Conservation (phyloP, 2,888 invertebrate species). For the Nemurella pictetii region DNA sequence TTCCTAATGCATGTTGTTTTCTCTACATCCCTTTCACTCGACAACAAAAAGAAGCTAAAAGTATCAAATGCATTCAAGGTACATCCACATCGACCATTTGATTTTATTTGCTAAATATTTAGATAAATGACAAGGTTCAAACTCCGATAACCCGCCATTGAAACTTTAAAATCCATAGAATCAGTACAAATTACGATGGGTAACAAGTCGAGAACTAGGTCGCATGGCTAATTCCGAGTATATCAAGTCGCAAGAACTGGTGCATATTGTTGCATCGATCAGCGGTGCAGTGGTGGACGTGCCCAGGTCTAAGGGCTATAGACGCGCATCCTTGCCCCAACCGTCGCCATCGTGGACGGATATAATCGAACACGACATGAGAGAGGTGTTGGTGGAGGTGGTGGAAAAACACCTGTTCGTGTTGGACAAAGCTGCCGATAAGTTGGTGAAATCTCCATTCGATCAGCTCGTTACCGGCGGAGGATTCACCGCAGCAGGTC, state of each 20-base stretch:
- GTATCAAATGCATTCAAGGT: not conserved
- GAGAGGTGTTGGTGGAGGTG: not conserved
- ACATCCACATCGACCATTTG: no score
- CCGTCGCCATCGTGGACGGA: conserved; percentile 2
- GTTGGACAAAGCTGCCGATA: not conserved
- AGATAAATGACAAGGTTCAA: no score
- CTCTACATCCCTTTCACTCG: not conserved
- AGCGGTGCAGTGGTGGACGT: not conserved
- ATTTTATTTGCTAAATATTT: no score
- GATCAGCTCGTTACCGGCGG: not conserved
- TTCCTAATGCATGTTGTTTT: not conserved
- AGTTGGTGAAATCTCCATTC: not conserved
- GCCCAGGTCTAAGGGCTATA: not conserved
- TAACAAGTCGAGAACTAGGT: not conserved
- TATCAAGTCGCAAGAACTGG: not conserved
- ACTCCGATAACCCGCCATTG: no score
- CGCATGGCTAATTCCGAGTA: not conserved
- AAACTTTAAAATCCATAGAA: not conserved
- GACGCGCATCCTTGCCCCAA: not conserved
- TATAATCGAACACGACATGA: not conserved
- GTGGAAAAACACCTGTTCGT: conserved; percentile 7
- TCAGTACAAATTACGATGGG: conserved; percentile 10
- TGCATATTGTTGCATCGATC: not conserved
- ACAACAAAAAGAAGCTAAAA: conserved; percentile 1
- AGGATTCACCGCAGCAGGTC: not conserved